A percentile compares a stretch with the other conserved stretches of the same genome.
Evolutionary conservation across 2,888 invertebrate species (phyloP).

Genomic region (Axea sp.): DNA sequence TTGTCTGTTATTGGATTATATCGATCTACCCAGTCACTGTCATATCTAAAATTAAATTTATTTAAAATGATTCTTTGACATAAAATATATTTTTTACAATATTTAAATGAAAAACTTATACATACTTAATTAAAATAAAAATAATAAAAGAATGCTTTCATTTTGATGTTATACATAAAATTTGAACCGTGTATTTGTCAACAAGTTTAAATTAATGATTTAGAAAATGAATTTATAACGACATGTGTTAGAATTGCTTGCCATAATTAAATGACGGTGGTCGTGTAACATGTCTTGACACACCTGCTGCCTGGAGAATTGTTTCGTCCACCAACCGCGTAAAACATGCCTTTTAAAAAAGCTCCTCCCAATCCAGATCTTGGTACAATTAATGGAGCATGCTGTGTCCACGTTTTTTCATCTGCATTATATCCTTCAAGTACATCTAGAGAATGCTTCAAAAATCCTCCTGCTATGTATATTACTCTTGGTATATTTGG

Average conservation of each 20-base stretch:
- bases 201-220: too few relatives aligned
- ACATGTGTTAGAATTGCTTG: conserved; percentile 28
- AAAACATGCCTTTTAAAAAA: conserved; percentile 92
- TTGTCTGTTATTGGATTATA: conserved; percentile 92
- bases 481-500: conserved; percentile 94
- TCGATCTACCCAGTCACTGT: conserved; percentile 92
- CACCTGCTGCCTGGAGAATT: conserved; percentile 90
- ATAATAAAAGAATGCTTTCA: too few relatives aligned
- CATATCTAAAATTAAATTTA: conserved; percentile 81
- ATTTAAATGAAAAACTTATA: too few relatives aligned
- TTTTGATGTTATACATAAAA: too few relatives aligned
- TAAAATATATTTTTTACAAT: too few relatives aligned
- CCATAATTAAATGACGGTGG: conserved; percentile 34
- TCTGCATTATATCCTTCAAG: conserved; percentile 94
- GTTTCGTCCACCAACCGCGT: conserved; percentile 95
- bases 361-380: conserved; percentile 93
- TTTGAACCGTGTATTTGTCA: too few relatives aligned
- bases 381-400: conserved; percentile 91
- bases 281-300: conserved; percentile 26
- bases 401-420: conserved; percentile 90
- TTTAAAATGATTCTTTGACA: too few relatives aligned
- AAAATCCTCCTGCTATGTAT: conserved; percentile 95
- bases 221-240: conserved; percentile 3
- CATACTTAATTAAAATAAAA: too few relatives aligned
- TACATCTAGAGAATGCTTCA: conserved; percentile 90